A percentile compares a stretch with the other conserved stretches of the same genome.
These are phyloP conservation scores for Aspiorhynchus laticeps DNA, from an alignment of 2,113 vertebrate species.

Conservation along the genomic window DNA sequence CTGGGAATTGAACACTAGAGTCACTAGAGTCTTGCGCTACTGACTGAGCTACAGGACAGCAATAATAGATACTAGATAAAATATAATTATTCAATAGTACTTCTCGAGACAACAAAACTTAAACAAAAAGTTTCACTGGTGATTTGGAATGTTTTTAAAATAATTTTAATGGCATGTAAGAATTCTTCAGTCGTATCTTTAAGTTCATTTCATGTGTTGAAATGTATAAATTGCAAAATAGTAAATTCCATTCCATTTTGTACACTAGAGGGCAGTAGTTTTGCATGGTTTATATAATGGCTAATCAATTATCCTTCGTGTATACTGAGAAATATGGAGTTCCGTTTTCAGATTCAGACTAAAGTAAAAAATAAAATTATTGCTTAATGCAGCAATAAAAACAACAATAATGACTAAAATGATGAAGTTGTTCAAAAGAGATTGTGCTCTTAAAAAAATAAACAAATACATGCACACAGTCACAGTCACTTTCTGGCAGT, in stretches of 20 bases:
- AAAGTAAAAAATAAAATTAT: not conserved
- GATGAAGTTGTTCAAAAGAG: not conserved
- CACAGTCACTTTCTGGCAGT: not conserved
- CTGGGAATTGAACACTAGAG: not conserved
- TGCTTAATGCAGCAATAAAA: not conserved
- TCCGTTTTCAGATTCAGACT: not conserved
- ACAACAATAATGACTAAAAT: not conserved
- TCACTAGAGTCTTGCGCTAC: not conserved
- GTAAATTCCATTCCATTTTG: conserved; percentile 45
- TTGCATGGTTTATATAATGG: conserved; percentile 39
- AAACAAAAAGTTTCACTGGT: not conserved
- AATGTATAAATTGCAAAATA: not conserved
- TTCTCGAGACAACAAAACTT: not conserved
- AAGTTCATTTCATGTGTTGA: not conserved
- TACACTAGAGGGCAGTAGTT: conserved; percentile 71
- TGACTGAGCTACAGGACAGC: not conserved
- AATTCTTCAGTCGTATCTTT: not conserved
- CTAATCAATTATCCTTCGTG: not conserved
- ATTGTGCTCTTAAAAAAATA: not conserved
- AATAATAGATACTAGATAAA: not conserved
- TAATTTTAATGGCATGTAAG: not conserved
- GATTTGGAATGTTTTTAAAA: not conserved
- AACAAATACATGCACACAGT: not conserved
- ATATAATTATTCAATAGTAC: not conserved
- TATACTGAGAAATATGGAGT: not conserved